Percentiles rank a stretch among this genome's conserved stretches.
phyloP scores from a whole-genome alignment of 2,888 invertebrate species.

The Fabriciana adippe region DNA sequence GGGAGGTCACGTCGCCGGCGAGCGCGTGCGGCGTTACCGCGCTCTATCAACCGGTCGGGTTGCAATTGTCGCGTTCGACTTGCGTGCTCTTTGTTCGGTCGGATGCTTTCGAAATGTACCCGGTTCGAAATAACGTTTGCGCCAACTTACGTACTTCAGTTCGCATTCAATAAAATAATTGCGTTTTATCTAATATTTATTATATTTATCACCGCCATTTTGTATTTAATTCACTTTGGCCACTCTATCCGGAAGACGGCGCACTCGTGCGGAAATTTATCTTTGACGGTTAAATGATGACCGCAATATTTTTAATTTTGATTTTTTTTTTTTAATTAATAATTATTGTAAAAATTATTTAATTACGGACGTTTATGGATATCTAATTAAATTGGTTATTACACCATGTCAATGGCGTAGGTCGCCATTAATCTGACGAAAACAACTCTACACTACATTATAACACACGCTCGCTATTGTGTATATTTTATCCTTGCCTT shows the following conservation, averaged over 20 bases:
- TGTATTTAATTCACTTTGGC: constrained; percentile 40
- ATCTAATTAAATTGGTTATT: constrained; percentile 31
- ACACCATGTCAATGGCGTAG: constrained; percentile 29
- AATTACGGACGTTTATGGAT: constrained; percentile 9
- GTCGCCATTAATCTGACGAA: constrained; percentile 43
- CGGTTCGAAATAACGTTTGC: constrained; percentile 64
- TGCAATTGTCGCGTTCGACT: constrained; percentile 63
- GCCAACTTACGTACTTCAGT: constrained; percentile 36
- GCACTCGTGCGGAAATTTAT: constrained; percentile 27
- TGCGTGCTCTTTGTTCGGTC: constrained; percentile 76
- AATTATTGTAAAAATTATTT: background rate
- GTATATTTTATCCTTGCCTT: constrained; percentile 39
- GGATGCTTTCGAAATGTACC: constrained; percentile 70
- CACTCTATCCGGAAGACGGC: constrained; percentile 28
- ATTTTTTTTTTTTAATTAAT: background rate
- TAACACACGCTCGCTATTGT: constrained; percentile 19
- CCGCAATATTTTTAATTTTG: constrained; percentile 9
- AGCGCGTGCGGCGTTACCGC: constrained; percentile 41
- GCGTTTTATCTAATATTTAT: constrained; percentile 46
- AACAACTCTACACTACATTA: constrained; percentile 32
- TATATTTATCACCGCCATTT: constrained; percentile 51
- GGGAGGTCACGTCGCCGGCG: constrained; percentile 49
- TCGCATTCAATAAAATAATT: constrained; percentile 21
- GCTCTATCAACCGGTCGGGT: constrained; percentile 52
- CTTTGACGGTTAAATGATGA: constrained; percentile 11